Percentiles rank a stretch among this genome's conserved stretches.
Conservation (phyloP, 35 echinoderm and acorn worm genomes). For the Apostichopus parvimensis region DNA sequence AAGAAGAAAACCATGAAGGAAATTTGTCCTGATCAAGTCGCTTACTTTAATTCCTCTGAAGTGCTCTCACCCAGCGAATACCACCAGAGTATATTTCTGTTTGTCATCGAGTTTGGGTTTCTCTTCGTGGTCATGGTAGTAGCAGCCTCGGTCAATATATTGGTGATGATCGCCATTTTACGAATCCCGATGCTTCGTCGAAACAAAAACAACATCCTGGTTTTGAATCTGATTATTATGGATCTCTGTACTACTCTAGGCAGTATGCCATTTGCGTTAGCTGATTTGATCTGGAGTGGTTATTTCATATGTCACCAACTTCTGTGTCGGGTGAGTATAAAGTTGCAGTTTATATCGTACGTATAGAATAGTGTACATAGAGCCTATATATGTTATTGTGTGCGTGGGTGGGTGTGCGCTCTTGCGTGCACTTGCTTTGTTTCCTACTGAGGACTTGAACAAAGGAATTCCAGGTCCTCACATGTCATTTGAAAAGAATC, state of each 20-base stretch:
- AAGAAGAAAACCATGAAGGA: not conserved
- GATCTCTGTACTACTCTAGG: constrained; percentile 6
- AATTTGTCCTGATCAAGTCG: not conserved
- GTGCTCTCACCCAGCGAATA: not conserved
- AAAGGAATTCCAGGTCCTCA: no score
- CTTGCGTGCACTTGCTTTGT: no score
- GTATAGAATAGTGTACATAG: no score
- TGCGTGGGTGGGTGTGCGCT: no score
- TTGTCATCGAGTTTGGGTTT: not conserved
- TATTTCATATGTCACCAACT: not conserved
- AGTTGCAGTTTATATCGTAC: no score
- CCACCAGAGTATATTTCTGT: not conserved
- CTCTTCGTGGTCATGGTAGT: constrained; percentile 3
- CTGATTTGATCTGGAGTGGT: not conserved
- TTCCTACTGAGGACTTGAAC: no score
- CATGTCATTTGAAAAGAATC: no score
- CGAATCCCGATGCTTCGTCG: not conserved
- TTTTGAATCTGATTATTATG: constrained; percentile 12
- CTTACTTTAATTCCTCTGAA: no score
- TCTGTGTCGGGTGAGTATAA: constrained; percentile 34
- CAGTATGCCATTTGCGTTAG: constrained; percentile 30
- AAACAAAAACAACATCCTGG: constrained; percentile 22
- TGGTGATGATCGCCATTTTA: constrained; percentile 8
- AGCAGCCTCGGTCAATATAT: not conserved
- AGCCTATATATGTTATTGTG: no score